Percentiles rank a stretch among this genome's conserved stretches.
phyloP scores from a whole-genome alignment of 2,113 vertebrate species.

The Elaphurus davidianus region DNA sequence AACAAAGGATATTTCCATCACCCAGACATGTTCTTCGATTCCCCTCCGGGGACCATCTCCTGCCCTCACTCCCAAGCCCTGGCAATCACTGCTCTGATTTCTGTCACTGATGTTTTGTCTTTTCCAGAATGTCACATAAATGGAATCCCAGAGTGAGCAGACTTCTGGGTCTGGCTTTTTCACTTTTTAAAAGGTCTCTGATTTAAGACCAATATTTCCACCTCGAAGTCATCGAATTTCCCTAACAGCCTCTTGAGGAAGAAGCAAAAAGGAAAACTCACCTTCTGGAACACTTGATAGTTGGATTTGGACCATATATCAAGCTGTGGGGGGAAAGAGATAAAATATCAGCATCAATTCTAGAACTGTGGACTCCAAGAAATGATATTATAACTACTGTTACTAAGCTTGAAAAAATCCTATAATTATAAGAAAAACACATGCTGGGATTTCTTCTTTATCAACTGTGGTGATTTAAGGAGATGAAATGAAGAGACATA shows the following conservation, averaged over 20 bases:
- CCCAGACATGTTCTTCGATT: accelerated
- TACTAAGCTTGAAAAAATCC: background rate
- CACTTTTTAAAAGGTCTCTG: background rate
- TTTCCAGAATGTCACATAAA: background rate
- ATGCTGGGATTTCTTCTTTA: background rate
- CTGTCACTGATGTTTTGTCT: background rate
- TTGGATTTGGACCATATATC: conserved; percentile 90
- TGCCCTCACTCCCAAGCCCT: background rate
- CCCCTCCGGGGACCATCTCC: background rate
- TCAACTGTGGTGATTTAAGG: background rate
- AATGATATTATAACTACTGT: background rate
- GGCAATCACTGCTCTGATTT: background rate
- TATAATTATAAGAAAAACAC: background rate
- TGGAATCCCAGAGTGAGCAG: background rate
- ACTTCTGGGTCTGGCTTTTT: background rate
- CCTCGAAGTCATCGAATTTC: background rate
- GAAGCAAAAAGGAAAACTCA: conserved; percentile 65
- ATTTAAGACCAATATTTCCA: background rate
- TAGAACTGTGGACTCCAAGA: background rate
- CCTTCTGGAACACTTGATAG: conserved; percentile 90
- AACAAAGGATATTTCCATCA: background rate
- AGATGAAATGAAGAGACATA: accelerated
- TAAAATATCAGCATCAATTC: background rate
- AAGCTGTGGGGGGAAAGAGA: conserved; percentile 74
- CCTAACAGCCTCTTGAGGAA: background rate